A percentile compares a stretch with the other conserved stretches of the same genome.
These are phyloP conservation scores for Bufo bufo DNA, from an alignment of 2,113 vertebrate genomes.

Conservation along the genomic window DNA sequence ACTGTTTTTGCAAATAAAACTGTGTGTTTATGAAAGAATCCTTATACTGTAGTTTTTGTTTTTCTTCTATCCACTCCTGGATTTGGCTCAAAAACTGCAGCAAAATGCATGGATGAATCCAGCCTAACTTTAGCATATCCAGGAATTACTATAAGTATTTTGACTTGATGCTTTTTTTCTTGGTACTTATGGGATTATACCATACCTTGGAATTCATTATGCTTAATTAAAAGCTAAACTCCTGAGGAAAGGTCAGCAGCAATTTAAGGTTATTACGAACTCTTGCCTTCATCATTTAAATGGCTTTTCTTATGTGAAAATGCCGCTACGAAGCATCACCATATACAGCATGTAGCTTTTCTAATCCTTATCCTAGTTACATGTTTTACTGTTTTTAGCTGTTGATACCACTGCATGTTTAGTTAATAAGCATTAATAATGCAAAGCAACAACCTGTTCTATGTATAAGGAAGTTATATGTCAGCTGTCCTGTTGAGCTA, in stretches of 20 bases:
- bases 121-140: not conserved
- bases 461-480: not conserved
- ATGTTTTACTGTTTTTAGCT: not conserved
- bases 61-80: too few relatives aligned
- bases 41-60: too few relatives aligned
- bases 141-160: not conserved
- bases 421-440: not conserved
- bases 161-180: not conserved
- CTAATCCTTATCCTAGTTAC: not conserved
- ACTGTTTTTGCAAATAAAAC: too few relatives aligned
- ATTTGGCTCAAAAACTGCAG: too few relatives aligned
- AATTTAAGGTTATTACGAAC: not conserved
- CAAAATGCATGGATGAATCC: too few relatives aligned
- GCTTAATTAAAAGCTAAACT: not conserved
- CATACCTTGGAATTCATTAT: not conserved
- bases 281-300: not conserved
- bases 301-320: not conserved
- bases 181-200: not conserved
- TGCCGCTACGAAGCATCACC: not conserved
- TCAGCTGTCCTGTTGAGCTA: not conserved
- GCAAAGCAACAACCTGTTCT: not conserved
- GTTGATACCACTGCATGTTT: not conserved
- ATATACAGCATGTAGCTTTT: not conserved
- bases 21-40: too few relatives aligned
- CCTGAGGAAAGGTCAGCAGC: not conserved